Evolutionary conservation across 2,797 vertebrate species (phyloP).

Genomic region (Tenualosa ilisha): DNA sequence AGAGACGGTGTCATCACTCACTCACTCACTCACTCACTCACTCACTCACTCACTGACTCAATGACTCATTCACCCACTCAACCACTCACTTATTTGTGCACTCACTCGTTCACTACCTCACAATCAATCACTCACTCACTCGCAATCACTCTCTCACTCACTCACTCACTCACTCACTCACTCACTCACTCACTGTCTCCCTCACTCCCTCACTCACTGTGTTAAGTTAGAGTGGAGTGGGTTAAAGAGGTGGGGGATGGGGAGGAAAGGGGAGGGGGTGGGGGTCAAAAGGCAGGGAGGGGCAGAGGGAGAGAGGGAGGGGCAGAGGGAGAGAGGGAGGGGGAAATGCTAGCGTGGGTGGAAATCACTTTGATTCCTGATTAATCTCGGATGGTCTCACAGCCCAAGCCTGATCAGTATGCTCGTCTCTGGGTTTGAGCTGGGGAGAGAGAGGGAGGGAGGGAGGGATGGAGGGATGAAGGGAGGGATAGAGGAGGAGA

Average conservation of each 20-base stretch:
- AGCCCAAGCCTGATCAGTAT: constrained; percentile 38
- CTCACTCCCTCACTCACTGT: background rate
- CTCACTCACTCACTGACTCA: background rate
- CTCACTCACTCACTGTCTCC: background rate
- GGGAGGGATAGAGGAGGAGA: background rate
- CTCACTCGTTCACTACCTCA: background rate
- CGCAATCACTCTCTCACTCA: background rate
- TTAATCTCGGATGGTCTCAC: constrained; percentile 67
- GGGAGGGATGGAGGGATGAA: background rate
- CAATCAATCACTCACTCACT: background rate
- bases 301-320: background rate
- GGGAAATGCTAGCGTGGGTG: constrained; percentile 54
- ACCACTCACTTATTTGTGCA: background rate
- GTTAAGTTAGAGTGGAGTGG: constrained; percentile 15
- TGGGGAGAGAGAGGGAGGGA: constrained; percentile 12
- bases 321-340: constrained; percentile 1
- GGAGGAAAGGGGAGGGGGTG: background rate
- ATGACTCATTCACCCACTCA: background rate
- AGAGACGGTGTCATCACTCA: background rate
- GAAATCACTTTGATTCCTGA: constrained; percentile 65
- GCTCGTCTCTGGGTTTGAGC: constrained; percentile 40
- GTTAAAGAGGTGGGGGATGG: background rate
- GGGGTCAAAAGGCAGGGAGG: background rate
- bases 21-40: background rate
- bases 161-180: background rate